Evolutionary conservation across 2,113 vertebrate genomes (phyloP).

Genomic region (Perccottus glenii): DNA sequence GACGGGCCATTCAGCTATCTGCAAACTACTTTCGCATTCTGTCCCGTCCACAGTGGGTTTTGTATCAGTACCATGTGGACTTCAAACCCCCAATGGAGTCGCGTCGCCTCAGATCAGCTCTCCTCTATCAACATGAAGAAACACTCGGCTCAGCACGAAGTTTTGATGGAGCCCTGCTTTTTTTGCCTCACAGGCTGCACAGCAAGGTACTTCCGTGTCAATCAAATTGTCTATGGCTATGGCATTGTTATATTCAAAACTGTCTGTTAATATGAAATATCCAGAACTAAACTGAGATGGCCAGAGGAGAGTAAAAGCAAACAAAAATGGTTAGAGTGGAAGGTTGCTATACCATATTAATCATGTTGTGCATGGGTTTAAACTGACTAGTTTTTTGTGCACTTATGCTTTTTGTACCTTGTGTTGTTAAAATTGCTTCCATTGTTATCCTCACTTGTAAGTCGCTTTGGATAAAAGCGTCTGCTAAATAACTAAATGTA

Average conservation of each 20-base stretch:
- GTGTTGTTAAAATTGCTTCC: too few species aligned
- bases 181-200: constrained; percentile 83
- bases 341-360: background rate
- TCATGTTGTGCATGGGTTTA: background rate
- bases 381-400: too few species aligned
- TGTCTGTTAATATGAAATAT: too few species aligned
- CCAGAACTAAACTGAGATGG: too few species aligned
- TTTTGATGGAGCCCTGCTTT: constrained; percentile 89
- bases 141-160: constrained; percentile 83
- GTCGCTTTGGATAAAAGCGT: too few species aligned
- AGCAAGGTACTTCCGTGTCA: constrained; percentile 72
- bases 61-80: constrained; percentile 92
- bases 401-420: too few species aligned
- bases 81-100: constrained; percentile 91
- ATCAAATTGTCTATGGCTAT: too few species aligned
- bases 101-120: constrained; percentile 83
- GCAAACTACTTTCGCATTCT: constrained; percentile 88
- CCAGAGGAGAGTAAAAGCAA: too few species aligned
- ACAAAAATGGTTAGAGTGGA: too few species aligned
- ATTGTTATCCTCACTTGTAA: too few species aligned
- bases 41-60: constrained; percentile 89
- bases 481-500: too few species aligned
- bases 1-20: constrained; percentile 77
- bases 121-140: constrained; percentile 89
- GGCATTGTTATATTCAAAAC: too few species aligned